A percentile compares a stretch with the other conserved stretches of the same genome.
Evolutionary conservation across 1,140 invertebrate genomes (phyloP).

Genomic region (Carposina sasakii): DNA sequence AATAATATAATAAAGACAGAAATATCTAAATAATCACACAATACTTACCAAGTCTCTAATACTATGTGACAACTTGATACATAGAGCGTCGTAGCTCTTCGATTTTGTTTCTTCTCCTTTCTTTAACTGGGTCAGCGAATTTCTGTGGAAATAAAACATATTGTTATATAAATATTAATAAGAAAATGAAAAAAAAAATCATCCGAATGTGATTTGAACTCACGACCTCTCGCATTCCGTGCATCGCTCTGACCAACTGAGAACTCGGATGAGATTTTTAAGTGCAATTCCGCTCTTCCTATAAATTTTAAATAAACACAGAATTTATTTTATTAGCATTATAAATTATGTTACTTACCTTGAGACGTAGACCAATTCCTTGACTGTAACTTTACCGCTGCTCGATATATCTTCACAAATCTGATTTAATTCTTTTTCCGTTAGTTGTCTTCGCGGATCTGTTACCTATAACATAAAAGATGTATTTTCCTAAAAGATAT

Average conservation of each 20-base stretch:
- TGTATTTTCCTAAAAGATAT: too few relatives aligned
- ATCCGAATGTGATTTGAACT: too few relatives aligned
- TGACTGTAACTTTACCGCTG: conserved; percentile 76
- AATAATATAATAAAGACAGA: too few relatives aligned
- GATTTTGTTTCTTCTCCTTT: conserved; percentile 89
- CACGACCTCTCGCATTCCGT: too few relatives aligned
- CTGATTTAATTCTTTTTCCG: conserved; percentile 60
- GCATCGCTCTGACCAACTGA: too few relatives aligned
- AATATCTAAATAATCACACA: too few relatives aligned
- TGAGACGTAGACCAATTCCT: conserved; percentile 77
- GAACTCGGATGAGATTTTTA: too few relatives aligned
- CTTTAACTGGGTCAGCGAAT: conserved; percentile 83
- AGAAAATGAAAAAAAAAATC: too few relatives aligned
- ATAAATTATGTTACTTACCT: conserved; percentile 65
- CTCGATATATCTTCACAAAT: conserved; percentile 66
- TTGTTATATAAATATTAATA: too few relatives aligned
- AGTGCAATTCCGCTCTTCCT: too few relatives aligned
- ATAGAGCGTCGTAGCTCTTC: conserved; percentile 88
- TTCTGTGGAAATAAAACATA: conserved; percentile 66
- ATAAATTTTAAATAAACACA: too few relatives aligned
- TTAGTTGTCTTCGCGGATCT: conserved; percentile 64
- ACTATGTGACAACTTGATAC: conserved; percentile 69
- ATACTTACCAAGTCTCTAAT: conserved; percentile 9
- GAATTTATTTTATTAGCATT: too few relatives aligned
- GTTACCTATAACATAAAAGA: conserved; percentile 47